Base-by-base conservation (phyloP, 2,113 vertebrate genomes). In the Harpagus bidentatus region DNA sequence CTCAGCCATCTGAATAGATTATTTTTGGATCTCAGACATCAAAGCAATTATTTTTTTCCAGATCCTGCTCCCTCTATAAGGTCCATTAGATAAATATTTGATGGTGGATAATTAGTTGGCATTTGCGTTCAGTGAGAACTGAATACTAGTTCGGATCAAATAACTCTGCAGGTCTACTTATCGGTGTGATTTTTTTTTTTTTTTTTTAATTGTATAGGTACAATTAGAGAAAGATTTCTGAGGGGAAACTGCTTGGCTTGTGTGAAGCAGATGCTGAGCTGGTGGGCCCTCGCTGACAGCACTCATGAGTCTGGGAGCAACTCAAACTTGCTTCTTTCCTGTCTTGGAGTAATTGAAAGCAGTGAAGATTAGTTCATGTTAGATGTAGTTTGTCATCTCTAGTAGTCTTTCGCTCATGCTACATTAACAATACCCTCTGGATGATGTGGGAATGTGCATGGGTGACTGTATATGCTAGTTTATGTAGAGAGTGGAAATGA, bases 61-160 rank as follows among this genome's bases (percentile, higher is more conserved):
- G 48, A 42, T 80, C 11, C 16, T 65, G 9, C 22, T 93, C 38
- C 36, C 6, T 87, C 34, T 80, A 0, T 76, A 92, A 83, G 28
- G 58, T 86, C 62, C 23, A 40, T 90, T 82, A 77, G 40, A 55
- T 67, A 83, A 92, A 83, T 81, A 90, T 63, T 93, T 92, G n/a
- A 77, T 0, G 0, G n/a, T 74, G 38, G 50, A 40, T 83, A 81
- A 50, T 86, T 81, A 88, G n/a, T 73, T 90, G 32, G 47, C 45
- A 47, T 73, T 94, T 83, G 32, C 0, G 0, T 67, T 88, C n/a
- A 50, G 29, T 0, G 0, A 59, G 69, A 90, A 43, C n/a, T 45
- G n/a, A 73, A 55, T 63, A n/a, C 14, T 77, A 38, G 22, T 73
- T 80, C 84, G 69, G 47, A 43, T 47, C 16, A 81, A 76, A 26